Conservation (phyloP, 2,888 invertebrate genomes). For the Tetragonula carbonaria region DNA sequence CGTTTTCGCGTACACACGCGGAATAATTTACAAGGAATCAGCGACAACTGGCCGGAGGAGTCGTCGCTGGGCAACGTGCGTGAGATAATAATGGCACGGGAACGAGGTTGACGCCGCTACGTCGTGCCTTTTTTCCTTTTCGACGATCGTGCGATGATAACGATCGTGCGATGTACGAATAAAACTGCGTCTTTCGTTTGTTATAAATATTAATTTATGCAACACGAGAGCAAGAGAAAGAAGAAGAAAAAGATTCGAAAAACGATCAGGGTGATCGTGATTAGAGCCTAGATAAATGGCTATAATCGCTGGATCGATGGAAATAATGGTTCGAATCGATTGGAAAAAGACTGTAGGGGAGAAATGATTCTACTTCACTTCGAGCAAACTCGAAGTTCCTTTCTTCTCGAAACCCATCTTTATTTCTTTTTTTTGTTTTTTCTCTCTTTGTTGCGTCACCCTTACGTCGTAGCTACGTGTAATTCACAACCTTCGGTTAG, state of each 20-base stretch:
- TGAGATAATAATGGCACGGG: slow-evolving; percentile 29
- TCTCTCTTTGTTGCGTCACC: neutral
- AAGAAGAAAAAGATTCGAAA: no score
- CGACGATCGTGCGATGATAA: slow-evolving; percentile 10
- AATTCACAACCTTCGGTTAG: neutral
- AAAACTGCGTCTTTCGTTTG: neutral
- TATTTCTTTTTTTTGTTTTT: neutral
- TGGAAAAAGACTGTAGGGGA: neutral
- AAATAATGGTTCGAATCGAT: neutral
- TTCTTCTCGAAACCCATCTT: neutral
- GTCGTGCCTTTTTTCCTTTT: slow-evolving; percentile 25
- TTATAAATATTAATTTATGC: neutral
- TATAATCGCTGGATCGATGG: neutral
- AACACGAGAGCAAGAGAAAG: neutral
- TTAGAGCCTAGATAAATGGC: neutral
- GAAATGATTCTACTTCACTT: no score
- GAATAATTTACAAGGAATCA: slow-evolving; percentile 58
- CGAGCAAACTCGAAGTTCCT: neutral
- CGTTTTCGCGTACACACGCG: slow-evolving; percentile 53
- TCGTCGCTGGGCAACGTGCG: slow-evolving; percentile 33
- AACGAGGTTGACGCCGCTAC: slow-evolving; percentile 4
- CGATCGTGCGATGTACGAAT: neutral
- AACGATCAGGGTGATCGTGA: neutral
- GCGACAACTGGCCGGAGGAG: slow-evolving; percentile 30
- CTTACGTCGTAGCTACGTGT: neutral